phyloP scores from a whole-genome alignment of 1,140 invertebrate species.

The Sitodiplosis mosellana region DNA sequence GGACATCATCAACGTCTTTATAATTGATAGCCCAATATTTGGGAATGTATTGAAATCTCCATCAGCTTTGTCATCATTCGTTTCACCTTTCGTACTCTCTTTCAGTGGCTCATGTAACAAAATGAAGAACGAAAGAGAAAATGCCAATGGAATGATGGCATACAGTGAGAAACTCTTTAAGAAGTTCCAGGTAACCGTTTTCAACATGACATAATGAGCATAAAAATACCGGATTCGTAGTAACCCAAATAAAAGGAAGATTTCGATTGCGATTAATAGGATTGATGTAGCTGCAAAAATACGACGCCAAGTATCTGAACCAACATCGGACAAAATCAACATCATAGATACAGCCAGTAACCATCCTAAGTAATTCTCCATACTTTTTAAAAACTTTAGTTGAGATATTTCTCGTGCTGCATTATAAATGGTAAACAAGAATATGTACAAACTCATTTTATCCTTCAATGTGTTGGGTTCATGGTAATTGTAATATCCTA shows the following conservation, averaged over 20 bases:
- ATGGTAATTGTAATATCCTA: slow-evolving; percentile 32
- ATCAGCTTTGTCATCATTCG: slow-evolving; percentile 26
- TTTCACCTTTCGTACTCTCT: slow-evolving; percentile 17
- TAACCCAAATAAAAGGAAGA: slow-evolving; percentile 15
- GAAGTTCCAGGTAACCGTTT: neutral
- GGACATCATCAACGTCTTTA: slow-evolving; percentile 68
- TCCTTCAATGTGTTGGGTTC: slow-evolving; percentile 24
- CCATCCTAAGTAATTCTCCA: slow-evolving; percentile 54
- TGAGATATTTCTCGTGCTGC: slow-evolving; percentile 48
- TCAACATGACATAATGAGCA: neutral
- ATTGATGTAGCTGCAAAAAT: slow-evolving; percentile 43
- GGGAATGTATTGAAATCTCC: slow-evolving; percentile 35
- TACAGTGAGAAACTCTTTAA: neutral
- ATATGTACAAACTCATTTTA: slow-evolving; percentile 20
- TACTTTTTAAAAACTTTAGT: slow-evolving; percentile 38
- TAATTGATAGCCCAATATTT: slow-evolving; percentile 42
- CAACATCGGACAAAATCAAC: slow-evolving; percentile 29
- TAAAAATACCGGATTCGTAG: neutral
- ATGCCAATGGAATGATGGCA: neutral
- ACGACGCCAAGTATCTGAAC: slow-evolving; percentile 30
- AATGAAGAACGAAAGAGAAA: neutral
- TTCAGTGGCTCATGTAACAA: slow-evolving; percentile 11
- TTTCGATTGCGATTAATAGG: slow-evolving; percentile 50
- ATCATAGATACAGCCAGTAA: slow-evolving; percentile 37
- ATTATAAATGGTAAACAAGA: slow-evolving; percentile 33